Base-by-base conservation (phyloP, 2,888 invertebrate species). In the Villa cingulata region DNA sequence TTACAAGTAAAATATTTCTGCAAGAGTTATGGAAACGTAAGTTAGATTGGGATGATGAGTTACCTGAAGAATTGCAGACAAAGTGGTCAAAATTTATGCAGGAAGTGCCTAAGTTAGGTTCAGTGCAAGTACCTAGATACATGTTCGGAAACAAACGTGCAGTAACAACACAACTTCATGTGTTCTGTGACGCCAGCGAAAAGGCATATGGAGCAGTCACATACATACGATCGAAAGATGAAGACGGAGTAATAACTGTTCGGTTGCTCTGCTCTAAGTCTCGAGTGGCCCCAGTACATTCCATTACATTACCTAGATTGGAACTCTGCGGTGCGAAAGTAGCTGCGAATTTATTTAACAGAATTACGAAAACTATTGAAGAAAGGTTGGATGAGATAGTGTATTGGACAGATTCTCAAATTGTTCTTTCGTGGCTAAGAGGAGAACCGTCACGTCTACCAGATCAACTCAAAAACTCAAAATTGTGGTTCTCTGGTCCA, bases 401-500 rank as follows among this genome's bases (percentile, higher is more conserved):
- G 4, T 23, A 37, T 37, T 44, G 44, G 43, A 32, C 27, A 1
- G 48, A 48, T 16, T 48, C 45, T 3, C 37, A 40, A 17, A 45
- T 55, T 17, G 50, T 46, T 7, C 29, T 34, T 14, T 14, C 34
- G 2, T 34, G 34, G 3, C 10, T 34, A 2, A 34, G 12, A 2
- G 34, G 34, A n/a, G 34, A 34, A 14, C 15, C 34, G 15, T 6
- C 34, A 34, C 4, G 15, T 10, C 7, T 32, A 29, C 54, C 50
- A 6, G 27, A 52, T 5, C 18, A 40, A 38, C 15, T 56, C 9
- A 18, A 48, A 14, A 29, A 16, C 6, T 43, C 29, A 10, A 16
- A 38, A 2, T 41, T 53, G 1, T 56, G 54, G 57, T 53, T 53
- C 47, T 47, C 48, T 14, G 55, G 55, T 10, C 56, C 55, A 32